Percentiles rank a stretch among this genome's conserved stretches.
Conservation (phyloP, 2,888 invertebrate species). For the Zygogramma bicolorata region DNA sequence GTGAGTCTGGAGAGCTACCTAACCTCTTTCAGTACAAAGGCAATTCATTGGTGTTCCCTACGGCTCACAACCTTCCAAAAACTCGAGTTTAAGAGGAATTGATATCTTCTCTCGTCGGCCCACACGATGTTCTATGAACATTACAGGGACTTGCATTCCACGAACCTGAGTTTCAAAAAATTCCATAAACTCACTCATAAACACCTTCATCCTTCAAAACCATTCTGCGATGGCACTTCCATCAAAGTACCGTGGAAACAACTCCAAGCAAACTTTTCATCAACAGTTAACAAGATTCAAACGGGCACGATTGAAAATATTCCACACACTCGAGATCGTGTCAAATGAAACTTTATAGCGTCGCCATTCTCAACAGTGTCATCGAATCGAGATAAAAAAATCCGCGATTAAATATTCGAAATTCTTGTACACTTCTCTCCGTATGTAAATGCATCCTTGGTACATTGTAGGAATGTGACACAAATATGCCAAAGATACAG, state of each 20-base stretch:
- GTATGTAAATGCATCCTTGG: conserved; percentile 21
- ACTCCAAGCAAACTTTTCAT: not conserved
- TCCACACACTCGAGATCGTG: not conserved
- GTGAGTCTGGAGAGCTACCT: no score
- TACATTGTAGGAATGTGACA: conserved; percentile 41
- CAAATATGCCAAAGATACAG: conserved; percentile 38
- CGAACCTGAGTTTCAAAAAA: no score
- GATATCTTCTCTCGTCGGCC: no score
- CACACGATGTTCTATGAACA: no score
- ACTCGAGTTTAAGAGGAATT: no score
- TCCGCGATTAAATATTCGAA: conserved; percentile 17
- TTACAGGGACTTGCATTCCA: no score
- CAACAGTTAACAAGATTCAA: not conserved
- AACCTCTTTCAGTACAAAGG: no score
- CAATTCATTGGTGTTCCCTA: no score
- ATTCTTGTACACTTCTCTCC: conserved; percentile 15
- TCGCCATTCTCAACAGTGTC: not conserved
- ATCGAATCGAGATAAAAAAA: conserved; percentile 5
- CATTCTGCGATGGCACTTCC: not conserved
- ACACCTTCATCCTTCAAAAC: not conserved
- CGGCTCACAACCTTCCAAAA: no score
- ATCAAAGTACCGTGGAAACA: not conserved
- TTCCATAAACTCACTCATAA: not conserved
- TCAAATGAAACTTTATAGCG: not conserved
- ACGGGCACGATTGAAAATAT: not conserved